Conservation (phyloP, 1,140 invertebrate genomes). For the Philopotamus ludificatus region DNA sequence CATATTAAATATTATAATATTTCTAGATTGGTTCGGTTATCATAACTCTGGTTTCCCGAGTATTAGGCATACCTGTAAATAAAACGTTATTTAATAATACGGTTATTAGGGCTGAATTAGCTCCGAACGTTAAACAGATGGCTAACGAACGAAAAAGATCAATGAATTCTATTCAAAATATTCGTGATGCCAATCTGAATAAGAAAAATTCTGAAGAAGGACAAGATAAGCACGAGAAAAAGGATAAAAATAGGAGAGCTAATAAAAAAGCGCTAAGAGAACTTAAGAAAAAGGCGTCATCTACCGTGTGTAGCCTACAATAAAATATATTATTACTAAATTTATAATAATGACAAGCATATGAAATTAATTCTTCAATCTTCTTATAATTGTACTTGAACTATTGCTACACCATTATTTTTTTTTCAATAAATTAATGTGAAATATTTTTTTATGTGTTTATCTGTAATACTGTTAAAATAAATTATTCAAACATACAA, state of each 20-base stretch:
- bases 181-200: constrained; percentile 2
- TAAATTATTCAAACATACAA: too few relatives aligned
- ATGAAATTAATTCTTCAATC: not conserved
- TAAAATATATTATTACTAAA: too few relatives aligned
- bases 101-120: constrained; percentile 35
- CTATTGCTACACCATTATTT: not conserved
- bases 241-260: constrained; percentile 15
- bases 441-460: too few relatives aligned
- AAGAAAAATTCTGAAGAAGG: constrained; percentile 12
- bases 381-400: not conserved
- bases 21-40: constrained; percentile 51
- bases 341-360: too few relatives aligned
- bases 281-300: constrained; percentile 49
- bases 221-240: not conserved
- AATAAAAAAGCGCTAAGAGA: constrained; percentile 50
- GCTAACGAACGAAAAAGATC: constrained; percentile 17
- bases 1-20: not conserved
- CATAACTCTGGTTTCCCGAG: constrained; percentile 47
- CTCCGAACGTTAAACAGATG: constrained; percentile 13
- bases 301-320: constrained; percentile 51
- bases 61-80: constrained; percentile 45
- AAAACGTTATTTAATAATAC: constrained; percentile 33
- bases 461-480: too few relatives aligned
- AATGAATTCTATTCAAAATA: constrained; percentile 6
- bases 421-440: too few relatives aligned